A percentile compares a stretch with the other conserved stretches of the same genome.
phyloP scores from a whole-genome alignment of 1,140 invertebrate genomes.

The Euglossa dilemma region DNA sequence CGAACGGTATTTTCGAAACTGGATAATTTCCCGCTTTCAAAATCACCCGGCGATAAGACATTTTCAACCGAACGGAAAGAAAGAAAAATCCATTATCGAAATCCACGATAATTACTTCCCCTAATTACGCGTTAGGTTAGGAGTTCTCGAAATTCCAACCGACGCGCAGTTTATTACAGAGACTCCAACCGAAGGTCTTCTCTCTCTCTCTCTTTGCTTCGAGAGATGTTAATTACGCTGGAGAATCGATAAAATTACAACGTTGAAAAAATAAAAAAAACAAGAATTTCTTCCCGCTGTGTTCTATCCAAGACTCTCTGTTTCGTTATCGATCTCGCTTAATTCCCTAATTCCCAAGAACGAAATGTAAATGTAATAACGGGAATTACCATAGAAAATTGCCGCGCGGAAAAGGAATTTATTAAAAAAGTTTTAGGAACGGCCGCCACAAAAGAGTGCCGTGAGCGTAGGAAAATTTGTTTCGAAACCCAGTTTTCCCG shows the following conservation, averaged over 20 bases:
- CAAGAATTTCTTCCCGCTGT: no score
- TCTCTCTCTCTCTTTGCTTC: background rate
- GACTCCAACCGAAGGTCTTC: background rate
- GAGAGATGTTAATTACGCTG: background rate
- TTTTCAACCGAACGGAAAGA: background rate
- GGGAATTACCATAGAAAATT: background rate
- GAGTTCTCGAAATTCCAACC: background rate
- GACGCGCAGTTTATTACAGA: no score
- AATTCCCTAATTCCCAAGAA: background rate
- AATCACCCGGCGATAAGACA: slow-evolving; percentile 44
- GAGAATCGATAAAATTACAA: background rate
- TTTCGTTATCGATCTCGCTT: background rate
- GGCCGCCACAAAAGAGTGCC: background rate
- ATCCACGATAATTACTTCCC: background rate
- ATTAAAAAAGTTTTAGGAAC: background rate
- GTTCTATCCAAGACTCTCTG: no score
- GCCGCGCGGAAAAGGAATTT: background rate
- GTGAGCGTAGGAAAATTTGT: slow-evolving; percentile 75
- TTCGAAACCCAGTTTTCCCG: slow-evolving; percentile 82
- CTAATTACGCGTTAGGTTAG: background rate
- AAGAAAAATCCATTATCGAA: background rate
- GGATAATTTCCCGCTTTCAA: slow-evolving; percentile 73
- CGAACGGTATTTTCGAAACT: slow-evolving; percentile 72
- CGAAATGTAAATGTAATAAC: background rate
- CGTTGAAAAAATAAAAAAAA: background rate